Evolutionary conservation across 2,113 vertebrate species (phyloP).

Genomic region (Coregonus clupeaformis): DNA sequence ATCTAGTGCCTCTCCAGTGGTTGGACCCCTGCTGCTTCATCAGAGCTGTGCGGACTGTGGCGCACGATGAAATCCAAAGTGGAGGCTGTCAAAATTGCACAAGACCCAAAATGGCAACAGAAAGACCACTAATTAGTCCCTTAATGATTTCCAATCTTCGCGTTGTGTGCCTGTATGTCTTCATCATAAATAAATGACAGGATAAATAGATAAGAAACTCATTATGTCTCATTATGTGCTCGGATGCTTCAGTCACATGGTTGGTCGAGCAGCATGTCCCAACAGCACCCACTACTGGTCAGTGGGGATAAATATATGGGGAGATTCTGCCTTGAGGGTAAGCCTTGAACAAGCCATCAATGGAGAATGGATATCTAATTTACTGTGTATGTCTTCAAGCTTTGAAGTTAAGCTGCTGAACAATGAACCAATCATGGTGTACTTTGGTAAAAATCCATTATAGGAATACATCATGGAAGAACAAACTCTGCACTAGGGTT

Average conservation of each 20-base stretch:
- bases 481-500: too few species aligned
- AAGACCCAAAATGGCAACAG: conserved; percentile 16
- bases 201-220: conserved; percentile 62
- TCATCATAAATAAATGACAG: conserved; percentile 72
- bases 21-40: background rate
- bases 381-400: too few species aligned
- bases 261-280: background rate
- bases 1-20: conserved; percentile 15
- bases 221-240: conserved; percentile 24
- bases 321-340: conserved; percentile 16
- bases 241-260: background rate
- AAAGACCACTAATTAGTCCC: conserved; percentile 67
- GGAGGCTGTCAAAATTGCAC: conserved; percentile 26
- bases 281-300: conserved; percentile 13
- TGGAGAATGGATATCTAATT: background rate
- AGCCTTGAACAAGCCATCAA: background rate
- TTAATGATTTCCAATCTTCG: conserved; percentile 58
- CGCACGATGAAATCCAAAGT: conserved; percentile 38
- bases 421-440: too few species aligned
- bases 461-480: too few species aligned
- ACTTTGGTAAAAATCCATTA: too few species aligned
- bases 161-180: conserved; percentile 50
- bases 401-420: too few species aligned
- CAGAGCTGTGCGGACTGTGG: background rate
- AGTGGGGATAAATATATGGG: background rate